Evolutionary conservation across 2,113 vertebrate genomes (phyloP).

Genomic region (Leuciscus idus): DNA sequence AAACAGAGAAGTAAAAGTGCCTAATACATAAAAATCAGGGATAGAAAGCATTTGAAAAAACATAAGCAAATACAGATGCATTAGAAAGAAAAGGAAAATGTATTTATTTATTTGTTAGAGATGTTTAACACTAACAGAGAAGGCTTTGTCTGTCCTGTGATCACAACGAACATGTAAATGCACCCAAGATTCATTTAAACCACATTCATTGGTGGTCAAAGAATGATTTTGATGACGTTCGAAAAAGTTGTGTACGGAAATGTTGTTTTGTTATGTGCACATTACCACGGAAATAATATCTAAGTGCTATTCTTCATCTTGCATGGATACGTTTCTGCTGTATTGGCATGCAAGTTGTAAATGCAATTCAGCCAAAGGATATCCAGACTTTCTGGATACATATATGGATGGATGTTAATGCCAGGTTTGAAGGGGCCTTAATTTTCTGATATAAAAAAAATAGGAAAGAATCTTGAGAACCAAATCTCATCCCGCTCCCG

Average conservation of each 20-base stretch:
- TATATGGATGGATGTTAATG: too few species aligned
- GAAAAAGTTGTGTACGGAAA: neutral
- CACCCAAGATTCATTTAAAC: neutral
- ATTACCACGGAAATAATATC: neutral
- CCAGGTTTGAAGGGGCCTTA: neutral
- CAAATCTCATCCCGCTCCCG: neutral
- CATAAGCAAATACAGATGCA: neutral
- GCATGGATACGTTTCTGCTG: neutral
- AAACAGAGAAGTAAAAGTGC: neutral
- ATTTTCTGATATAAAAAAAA: neutral
- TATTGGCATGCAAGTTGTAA: neutral
- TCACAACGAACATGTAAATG: neutral
- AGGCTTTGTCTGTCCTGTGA: neutral
- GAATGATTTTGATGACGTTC: neutral
- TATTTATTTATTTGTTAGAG: too few species aligned
- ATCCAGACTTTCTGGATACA: neutral
- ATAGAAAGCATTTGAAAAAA: neutral
- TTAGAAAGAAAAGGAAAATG: neutral
- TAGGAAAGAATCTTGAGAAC: neutral
- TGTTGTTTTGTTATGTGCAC: neutral
- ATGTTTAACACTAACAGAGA: neutral
- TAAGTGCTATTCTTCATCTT: neutral
- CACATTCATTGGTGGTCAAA: neutral
- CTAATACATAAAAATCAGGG: neutral
- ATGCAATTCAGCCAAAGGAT: neutral